phyloP scores from a whole-genome alignment of 2,888 invertebrate genomes.

The Allygus modestus region DNA sequence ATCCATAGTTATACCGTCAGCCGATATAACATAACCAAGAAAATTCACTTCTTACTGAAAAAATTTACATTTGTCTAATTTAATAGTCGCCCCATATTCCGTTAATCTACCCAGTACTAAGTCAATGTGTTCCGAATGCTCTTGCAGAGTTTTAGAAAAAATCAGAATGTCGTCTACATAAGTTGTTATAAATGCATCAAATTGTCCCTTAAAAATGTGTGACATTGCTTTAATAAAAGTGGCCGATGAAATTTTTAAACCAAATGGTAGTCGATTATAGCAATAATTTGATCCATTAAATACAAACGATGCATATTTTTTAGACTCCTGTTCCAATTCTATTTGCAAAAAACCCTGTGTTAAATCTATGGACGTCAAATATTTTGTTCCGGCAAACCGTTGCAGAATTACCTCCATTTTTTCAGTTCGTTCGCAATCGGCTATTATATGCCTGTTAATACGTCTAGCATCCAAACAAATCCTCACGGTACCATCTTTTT shows the following conservation, averaged over 20 bases:
- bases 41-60: not conserved
- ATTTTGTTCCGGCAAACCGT: too few species aligned
- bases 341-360: constrained; percentile 37
- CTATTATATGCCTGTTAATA: not conserved
- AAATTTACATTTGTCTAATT: constrained; percentile 20
- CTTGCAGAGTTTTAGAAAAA: constrained; percentile 27
- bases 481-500: not conserved
- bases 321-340: constrained; percentile 33
- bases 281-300: too few species aligned
- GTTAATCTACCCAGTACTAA: not conserved
- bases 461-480: not conserved
- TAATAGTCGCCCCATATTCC: constrained; percentile 5
- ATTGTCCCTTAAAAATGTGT: constrained; percentile 6
- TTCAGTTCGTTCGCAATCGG: not conserved
- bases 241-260: constrained; percentile 10
- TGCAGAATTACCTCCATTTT: not conserved
- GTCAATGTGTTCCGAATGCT: constrained; percentile 14
- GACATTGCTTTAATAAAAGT: constrained; percentile 22
- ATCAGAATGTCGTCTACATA: too few species aligned
- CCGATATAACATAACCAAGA: too few species aligned
- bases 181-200: constrained; percentile 7
- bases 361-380: not conserved
- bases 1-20: constrained; percentile 7
- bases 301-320: constrained; percentile 43
- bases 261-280: too few species aligned